These are phyloP conservation scores for Drosophila serrata DNA, from an alignment of 1,140 invertebrate species.

Conservation along the genomic window DNA sequence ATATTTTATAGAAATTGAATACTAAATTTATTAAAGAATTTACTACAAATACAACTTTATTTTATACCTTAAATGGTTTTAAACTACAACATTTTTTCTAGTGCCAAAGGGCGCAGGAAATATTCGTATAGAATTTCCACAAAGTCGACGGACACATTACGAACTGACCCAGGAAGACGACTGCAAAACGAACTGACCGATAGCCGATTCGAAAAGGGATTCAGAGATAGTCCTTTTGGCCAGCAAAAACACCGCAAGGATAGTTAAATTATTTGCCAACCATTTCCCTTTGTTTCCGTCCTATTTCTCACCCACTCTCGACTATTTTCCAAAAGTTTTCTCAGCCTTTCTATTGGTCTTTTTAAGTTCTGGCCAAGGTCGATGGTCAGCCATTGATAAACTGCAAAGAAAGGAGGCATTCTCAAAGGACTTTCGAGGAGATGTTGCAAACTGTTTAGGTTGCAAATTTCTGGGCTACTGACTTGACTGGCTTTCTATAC, in stretches of 20 bases:
- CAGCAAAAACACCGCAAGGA: constrained; percentile 49
- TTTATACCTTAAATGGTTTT: neutral
- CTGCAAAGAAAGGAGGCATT: neutral
- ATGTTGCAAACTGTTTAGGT: constrained; percentile 5
- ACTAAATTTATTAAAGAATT: neutral
- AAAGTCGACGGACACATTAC: constrained; percentile 40
- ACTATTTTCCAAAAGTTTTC: constrained; percentile 30
- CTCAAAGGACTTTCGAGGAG: neutral
- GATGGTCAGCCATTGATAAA: constrained; percentile 5
- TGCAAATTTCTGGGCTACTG: constrained; percentile 1
- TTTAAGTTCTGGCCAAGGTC: constrained; percentile 21
- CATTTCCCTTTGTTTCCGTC: constrained; percentile 27
- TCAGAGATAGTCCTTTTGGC: constrained; percentile 21
- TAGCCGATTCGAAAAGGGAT: constrained; percentile 20
- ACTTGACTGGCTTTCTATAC: neutral
- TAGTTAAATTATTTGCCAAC: constrained; percentile 63
- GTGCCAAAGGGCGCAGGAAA: constrained; percentile 50
- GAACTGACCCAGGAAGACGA: constrained; percentile 41
- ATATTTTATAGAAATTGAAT: neutral
- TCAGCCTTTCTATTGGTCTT: constrained; percentile 17
- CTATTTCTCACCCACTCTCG: constrained; percentile 8
- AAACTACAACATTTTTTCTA: neutral
- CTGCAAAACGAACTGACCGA: constrained; percentile 32
- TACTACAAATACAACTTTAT: neutral
- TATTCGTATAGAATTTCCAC: constrained; percentile 60